A percentile compares a stretch with the other conserved stretches of the same genome.
Conservation (phyloP, 2,113 vertebrate genomes). For the Copsychus sechellarum region DNA sequence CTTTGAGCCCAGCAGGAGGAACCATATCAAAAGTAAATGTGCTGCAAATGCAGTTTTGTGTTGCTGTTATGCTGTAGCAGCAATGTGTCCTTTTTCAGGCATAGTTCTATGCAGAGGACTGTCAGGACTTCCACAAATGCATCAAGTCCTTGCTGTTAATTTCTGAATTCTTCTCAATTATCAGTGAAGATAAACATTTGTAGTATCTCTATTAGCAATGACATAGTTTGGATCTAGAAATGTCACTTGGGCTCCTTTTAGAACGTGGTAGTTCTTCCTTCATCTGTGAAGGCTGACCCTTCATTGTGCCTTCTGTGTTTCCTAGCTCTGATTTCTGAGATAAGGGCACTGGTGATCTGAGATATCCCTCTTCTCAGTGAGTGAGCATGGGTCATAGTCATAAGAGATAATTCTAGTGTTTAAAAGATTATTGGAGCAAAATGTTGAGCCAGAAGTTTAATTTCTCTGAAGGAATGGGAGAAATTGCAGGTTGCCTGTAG, state of each 20-base stretch:
- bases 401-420: background rate
- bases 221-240: background rate
- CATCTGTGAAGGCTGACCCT: background rate
- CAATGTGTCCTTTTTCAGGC: background rate
- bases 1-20: background rate
- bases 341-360: background rate
- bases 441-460: background rate
- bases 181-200: background rate
- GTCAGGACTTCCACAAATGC: background rate
- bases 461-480: background rate
- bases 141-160: background rate
- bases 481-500: background rate
- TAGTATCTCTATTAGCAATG: background rate
- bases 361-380: background rate
- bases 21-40: background rate
- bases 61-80: background rate
- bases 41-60: background rate
- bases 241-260: background rate
- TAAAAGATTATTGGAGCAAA: background rate
- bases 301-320: background rate
- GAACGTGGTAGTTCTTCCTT: background rate
- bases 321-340: background rate
- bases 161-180: background rate
- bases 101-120: background rate
- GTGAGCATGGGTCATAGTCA: background rate